Conservation (phyloP, 35 echinoderm and acorn worm species). For the Lytechinus pictus region DNA sequence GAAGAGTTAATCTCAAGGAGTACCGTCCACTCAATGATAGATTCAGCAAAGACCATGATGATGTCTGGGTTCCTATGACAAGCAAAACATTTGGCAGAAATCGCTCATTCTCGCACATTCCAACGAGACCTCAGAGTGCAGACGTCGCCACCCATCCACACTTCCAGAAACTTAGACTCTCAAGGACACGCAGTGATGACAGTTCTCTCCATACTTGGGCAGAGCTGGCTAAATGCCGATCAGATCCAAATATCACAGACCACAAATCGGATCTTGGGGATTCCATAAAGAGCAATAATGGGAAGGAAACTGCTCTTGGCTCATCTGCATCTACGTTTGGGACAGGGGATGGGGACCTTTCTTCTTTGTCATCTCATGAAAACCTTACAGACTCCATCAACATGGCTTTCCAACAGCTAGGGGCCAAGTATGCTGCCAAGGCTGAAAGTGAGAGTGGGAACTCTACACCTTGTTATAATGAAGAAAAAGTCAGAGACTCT, state of each 20-base stretch:
- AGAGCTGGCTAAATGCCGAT: slow-evolving; percentile 45
- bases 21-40: slow-evolving; percentile 47
- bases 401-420: slow-evolving; percentile 74
- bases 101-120: slow-evolving; percentile 49
- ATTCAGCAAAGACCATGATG: slow-evolving; percentile 57
- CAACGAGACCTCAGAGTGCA: slow-evolving; percentile 51
- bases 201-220: slow-evolving; percentile 34
- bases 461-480: neutral
- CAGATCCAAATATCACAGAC: slow-evolving; percentile 69
- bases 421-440: slow-evolving; percentile 66
- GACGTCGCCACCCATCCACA: slow-evolving; percentile 53
- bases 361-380: slow-evolving; percentile 66
- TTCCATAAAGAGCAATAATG: slow-evolving; percentile 33
- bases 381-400: slow-evolving; percentile 75
- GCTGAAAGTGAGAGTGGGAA: slow-evolving; percentile 39
- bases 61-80: slow-evolving; percentile 67
- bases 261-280: slow-evolving; percentile 40
- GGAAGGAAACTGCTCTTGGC: neutral
- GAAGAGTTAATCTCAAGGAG: slow-evolving; percentile 52
- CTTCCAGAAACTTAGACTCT: slow-evolving; percentile 48
- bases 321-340: slow-evolving; percentile 45
- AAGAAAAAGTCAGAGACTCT: slow-evolving; percentile 2
- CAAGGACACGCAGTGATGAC: slow-evolving; percentile 62
- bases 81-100: neutral
- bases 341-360: slow-evolving; percentile 51